phyloP scores from a whole-genome alignment of 2,113 vertebrate genomes.

The Elgaria multicarinata region DNA sequence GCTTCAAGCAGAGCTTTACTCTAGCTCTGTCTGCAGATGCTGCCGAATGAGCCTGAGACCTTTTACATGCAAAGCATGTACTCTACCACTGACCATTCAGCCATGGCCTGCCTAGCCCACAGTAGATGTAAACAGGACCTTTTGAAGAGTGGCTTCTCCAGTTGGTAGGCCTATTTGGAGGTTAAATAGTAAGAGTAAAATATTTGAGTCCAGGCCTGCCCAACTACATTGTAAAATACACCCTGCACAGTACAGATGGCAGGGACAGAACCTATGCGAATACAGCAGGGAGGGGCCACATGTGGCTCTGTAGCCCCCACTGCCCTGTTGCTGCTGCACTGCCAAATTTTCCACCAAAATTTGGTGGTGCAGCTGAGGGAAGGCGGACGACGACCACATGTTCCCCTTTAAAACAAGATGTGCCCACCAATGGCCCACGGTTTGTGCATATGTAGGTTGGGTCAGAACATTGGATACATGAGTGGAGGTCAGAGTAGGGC shows the following conservation, averaged over 20 bases:
- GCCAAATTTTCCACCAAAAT: no score
- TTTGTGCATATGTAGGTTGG: background rate
- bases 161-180: background rate
- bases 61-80: background rate
- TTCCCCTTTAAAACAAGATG: no score
- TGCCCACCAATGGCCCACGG: background rate
- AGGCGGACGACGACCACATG: fast-evolving
- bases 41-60: no score
- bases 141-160: background rate
- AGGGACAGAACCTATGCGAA: background rate
- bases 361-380: no score
- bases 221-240: background rate
- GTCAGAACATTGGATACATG: background rate
- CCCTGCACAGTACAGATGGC: background rate
- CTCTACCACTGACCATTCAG: background rate
- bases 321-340: no score
- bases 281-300: no score
- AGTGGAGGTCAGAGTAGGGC: background rate
- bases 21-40: background rate
- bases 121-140: background rate
- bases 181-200: background rate
- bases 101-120: background rate
- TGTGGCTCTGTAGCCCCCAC: no score
- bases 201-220: background rate
- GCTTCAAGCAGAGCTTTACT: background rate